Percentiles rank a stretch among this genome's conserved stretches.
Conservation (phyloP, 2,888 invertebrate genomes). For the Oscheius myriophilus region DNA sequence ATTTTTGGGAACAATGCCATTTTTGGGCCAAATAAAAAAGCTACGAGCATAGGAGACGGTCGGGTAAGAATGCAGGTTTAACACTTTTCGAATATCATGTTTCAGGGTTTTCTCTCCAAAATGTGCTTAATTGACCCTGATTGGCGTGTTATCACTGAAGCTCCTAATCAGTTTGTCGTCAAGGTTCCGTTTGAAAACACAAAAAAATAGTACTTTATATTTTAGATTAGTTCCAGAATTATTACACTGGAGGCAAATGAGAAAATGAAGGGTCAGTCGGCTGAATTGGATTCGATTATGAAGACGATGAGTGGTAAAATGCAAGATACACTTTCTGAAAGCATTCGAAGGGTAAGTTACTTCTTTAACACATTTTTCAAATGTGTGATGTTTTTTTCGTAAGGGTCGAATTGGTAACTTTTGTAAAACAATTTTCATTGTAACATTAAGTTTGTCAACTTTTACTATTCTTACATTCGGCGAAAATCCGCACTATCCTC, state of each 20-base stretch:
- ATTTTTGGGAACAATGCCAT: conserved; percentile 19
- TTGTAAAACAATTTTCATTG: too few relatives aligned
- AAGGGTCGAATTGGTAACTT: too few relatives aligned
- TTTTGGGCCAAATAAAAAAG: conserved; percentile 19
- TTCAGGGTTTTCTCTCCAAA: conserved; percentile 32
- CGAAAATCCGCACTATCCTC: too few relatives aligned
- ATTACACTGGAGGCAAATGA: not conserved
- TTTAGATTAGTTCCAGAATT: conserved; percentile 10
- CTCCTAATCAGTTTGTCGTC: conserved; percentile 19
- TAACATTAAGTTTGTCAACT: too few relatives aligned
- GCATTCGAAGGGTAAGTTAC: not conserved
- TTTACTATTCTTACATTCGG: too few relatives aligned
- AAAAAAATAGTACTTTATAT: too few relatives aligned
- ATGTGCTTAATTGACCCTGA: conserved; percentile 29
- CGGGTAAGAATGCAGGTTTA: conserved; percentile 2
- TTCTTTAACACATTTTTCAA: too few relatives aligned
- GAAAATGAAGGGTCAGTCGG: not conserved
- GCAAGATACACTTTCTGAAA: not conserved
- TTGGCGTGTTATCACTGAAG: conserved; percentile 8
- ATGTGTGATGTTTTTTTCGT: too few relatives aligned
- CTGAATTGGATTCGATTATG: not conserved
- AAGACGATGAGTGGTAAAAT: not conserved
- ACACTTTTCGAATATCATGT: too few relatives aligned
- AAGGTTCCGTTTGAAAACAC: conserved; percentile 5
- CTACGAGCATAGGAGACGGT: conserved; percentile 19